Conservation (phyloP, 1,140 invertebrate genomes). For the Drosophila hydei region DNA sequence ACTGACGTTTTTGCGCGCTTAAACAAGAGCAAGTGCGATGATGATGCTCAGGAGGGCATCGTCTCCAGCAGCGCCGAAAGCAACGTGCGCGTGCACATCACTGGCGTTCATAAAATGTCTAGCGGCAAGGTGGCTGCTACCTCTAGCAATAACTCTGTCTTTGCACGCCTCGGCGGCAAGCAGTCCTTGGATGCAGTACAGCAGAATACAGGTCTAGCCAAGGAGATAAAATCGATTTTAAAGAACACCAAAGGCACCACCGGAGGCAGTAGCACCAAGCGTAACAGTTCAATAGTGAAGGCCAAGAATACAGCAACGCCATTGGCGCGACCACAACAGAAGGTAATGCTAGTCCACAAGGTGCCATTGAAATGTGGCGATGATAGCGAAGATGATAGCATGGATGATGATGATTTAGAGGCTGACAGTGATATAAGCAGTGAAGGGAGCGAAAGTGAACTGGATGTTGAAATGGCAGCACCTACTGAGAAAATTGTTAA, state of each 20-base stretch:
- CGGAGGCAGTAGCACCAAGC: constrained; percentile 28
- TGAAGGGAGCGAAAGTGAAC: constrained; percentile 35
- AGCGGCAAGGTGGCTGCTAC: constrained; percentile 17
- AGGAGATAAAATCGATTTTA: constrained; percentile 78
- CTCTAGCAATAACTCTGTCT: constrained; percentile 68
- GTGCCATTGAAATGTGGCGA: constrained; percentile 72
- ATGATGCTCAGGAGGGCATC: constrained; percentile 67
- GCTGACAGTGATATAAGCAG: constrained; percentile 38
- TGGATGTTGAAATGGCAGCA: constrained; percentile 40
- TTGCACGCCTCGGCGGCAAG: constrained; percentile 76
- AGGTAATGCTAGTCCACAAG: constrained; percentile 81
- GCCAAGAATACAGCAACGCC: constrained; percentile 59
- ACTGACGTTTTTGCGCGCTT: constrained; percentile 71
- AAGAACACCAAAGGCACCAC: constrained; percentile 66
- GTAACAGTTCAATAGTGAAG: constrained; percentile 69
- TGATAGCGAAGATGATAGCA: constrained; percentile 66
- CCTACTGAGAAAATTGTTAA: constrained; percentile 76
- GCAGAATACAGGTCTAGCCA: constrained; percentile 40
- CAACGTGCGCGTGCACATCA: constrained; percentile 57
- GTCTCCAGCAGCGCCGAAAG: constrained; percentile 67
- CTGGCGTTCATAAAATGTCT: constrained; percentile 34
- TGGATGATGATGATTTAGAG: constrained; percentile 49
- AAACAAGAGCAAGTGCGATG: constrained; percentile 47
- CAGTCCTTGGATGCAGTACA: constrained; percentile 23
- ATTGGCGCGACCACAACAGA: constrained; percentile 57